Evolutionary conservation across 2,888 invertebrate species (phyloP).

Genomic region (Drepana falcataria): DNA sequence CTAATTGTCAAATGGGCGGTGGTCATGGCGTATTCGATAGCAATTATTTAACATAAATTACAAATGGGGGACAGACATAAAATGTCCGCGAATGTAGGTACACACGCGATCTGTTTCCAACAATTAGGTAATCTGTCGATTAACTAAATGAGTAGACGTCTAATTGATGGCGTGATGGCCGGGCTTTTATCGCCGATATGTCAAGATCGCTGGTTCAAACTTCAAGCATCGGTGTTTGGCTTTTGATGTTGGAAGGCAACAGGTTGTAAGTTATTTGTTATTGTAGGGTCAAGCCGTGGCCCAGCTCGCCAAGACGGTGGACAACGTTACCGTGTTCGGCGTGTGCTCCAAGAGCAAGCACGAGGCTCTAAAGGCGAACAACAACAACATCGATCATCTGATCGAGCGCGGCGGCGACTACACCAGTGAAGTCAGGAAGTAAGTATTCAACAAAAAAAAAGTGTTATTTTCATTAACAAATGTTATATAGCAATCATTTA

Average conservation of each 20-base stretch:
- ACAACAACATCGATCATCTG: constrained; percentile 85
- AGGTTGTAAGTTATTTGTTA: not conserved
- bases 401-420: constrained; percentile 90
- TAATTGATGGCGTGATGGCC: no score
- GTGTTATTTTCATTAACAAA: no score
- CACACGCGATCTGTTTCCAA: not conserved
- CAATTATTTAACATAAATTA: constrained; percentile 3
- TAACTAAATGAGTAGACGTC: not conserved
- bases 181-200: no score
- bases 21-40: constrained; percentile 8
- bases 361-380: constrained; percentile 86
- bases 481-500: no score
- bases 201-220: no score
- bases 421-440: constrained; percentile 91
- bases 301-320: constrained; percentile 88
- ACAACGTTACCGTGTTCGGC: constrained; percentile 89
- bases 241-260: no score
- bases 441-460: constrained; percentile 39
- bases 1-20: constrained; percentile 14
- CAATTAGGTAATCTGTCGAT: not conserved
- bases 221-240: no score
- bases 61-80: not conserved
- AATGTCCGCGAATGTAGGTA: not conserved
- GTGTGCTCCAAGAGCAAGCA: constrained; percentile 92
- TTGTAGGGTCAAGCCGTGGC: constrained; percentile 89